phyloP scores from a whole-genome alignment of 2,797 vertebrate species.

The Lindbergichthys nudifrons region DNA sequence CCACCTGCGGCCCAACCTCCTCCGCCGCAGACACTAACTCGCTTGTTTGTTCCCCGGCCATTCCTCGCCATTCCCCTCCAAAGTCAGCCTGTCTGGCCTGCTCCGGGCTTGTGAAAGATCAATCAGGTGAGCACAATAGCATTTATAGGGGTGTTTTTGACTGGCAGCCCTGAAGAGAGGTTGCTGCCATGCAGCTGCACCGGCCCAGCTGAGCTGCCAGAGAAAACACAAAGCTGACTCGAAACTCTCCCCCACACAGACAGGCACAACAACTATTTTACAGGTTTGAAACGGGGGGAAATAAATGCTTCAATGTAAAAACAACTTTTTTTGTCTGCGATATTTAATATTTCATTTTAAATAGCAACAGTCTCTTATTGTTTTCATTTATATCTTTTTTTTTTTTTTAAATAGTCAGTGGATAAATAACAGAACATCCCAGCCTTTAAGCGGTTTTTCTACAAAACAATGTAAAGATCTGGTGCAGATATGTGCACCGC shows the following conservation, averaged over 20 bases:
- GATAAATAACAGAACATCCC: not conserved
- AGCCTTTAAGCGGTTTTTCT: too few relatives aligned
- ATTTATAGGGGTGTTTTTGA: conserved; percentile 83
- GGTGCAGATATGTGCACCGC: too few relatives aligned
- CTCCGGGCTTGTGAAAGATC: conserved; percentile 79
- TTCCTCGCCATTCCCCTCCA: conserved; percentile 74
- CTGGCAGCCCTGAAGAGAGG: conserved; percentile 70
- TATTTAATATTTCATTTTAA: not conserved
- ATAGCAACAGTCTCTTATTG: too few relatives aligned
- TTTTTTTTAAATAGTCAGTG: not conserved
- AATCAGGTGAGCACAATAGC: conserved; percentile 86
- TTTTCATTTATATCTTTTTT: not conserved
- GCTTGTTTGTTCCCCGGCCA: conserved; percentile 81
- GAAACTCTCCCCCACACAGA: conserved; percentile 34
- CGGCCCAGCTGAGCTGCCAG: conserved; percentile 80
- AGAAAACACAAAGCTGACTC: conserved; percentile 75
- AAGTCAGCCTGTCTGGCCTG: conserved; percentile 79
- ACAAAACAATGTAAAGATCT: too few relatives aligned
- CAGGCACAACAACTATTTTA: conserved; percentile 7
- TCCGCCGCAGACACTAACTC: conserved; percentile 76
- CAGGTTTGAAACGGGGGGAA: not conserved
- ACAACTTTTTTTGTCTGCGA: too few relatives aligned
- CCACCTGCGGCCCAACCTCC: conserved; percentile 85
- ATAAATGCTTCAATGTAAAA: not conserved
- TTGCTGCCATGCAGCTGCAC: conserved; percentile 83